phyloP scores from a whole-genome alignment of 2,113 vertebrate species.

The Scomber colias region DNA sequence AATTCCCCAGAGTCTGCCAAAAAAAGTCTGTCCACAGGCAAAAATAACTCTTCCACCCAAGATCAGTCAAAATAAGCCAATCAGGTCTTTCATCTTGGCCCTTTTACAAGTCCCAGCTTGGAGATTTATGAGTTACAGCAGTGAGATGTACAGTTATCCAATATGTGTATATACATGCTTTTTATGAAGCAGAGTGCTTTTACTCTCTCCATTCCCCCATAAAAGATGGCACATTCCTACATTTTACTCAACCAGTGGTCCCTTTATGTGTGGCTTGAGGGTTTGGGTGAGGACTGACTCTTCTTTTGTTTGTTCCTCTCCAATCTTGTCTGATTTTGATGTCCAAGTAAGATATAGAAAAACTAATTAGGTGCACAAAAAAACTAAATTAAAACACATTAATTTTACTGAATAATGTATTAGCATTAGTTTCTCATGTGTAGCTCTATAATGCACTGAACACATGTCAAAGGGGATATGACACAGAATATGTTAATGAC shows the following conservation, averaged over 20 bases:
- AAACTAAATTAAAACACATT: too few species aligned
- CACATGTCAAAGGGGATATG: too few species aligned
- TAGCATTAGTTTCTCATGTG: neutral
- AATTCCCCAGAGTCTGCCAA: conserved; percentile 60
- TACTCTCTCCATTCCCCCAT: conserved; percentile 65
- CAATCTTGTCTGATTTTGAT: conserved; percentile 6
- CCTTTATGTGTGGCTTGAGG: conserved; percentile 68
- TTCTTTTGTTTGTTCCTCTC: conserved; percentile 41
- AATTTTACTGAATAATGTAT: neutral
- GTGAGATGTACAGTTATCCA: conserved; percentile 70
- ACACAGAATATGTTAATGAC: neutral
- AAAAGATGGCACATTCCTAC: conserved; percentile 74
- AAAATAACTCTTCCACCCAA: conserved; percentile 55
- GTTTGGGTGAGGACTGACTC: conserved; percentile 26
- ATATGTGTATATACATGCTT: conserved; percentile 69
- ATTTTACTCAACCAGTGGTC: conserved; percentile 64
- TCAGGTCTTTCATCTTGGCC: conserved; percentile 63
- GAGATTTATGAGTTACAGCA: conserved; percentile 73
- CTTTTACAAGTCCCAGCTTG: conserved; percentile 51
- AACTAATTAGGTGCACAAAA: neutral
- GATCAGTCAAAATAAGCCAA: conserved; percentile 78
- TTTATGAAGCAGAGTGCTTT: conserved; percentile 73
- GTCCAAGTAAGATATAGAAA: conserved; percentile 1
- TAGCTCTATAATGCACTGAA: neutral
- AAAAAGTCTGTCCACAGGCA: conserved; percentile 60